Evolutionary conservation across 1,140 invertebrate genomes (phyloP), one percentile per base, ranked within the genome.

Genomic region (Drosophila mojavensis): DNA sequence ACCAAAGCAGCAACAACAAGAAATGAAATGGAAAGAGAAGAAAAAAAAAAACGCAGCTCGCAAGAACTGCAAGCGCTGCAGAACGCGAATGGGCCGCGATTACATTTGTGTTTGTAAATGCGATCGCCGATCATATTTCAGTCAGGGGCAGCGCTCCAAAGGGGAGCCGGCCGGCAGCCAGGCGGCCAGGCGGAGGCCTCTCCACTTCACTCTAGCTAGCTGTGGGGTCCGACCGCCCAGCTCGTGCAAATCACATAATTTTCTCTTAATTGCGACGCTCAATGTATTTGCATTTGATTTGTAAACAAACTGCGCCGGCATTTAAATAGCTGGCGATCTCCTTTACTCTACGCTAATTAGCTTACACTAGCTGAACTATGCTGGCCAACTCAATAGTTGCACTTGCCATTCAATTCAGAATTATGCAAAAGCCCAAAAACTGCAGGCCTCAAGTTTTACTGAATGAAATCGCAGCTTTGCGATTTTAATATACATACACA

Each of bases 41-140:
- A 33, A 33, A 33, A 10, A 33, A 36, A 36, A 36, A 36, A 36
- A 11, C n/a, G 10, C 30, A 62, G 15, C 48, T 48, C 68, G 45
- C 43, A 67, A 77, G 61, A 79, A 79, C 54, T 86, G 83, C 83
- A 77, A 86, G 43, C 75, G 59, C 54, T 81, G 84, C 84, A 88
- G 48, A 79, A 28, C 48, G 48, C 36, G 33, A 47, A 47, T 17
- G 43, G 64, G 65, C 50, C 47, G 58, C 71, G 56, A 53, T 60
- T 89, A 78, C 80, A 84, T 58, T 89, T 69, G 65, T 71, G 61
- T 71, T 80, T 88, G 84, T 83, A 84, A 88, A 80, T 84, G 77
- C 78, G 80, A 89, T 89, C 80, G 80, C 53, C 62, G 84, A 89
- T 89, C 84, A 89, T 90, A 90, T 89, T 89, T 89, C 83, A 88